These are phyloP conservation scores for Dioctria rufipes DNA, from an alignment of 2,888 invertebrate genomes.

Conservation along the genomic window DNA sequence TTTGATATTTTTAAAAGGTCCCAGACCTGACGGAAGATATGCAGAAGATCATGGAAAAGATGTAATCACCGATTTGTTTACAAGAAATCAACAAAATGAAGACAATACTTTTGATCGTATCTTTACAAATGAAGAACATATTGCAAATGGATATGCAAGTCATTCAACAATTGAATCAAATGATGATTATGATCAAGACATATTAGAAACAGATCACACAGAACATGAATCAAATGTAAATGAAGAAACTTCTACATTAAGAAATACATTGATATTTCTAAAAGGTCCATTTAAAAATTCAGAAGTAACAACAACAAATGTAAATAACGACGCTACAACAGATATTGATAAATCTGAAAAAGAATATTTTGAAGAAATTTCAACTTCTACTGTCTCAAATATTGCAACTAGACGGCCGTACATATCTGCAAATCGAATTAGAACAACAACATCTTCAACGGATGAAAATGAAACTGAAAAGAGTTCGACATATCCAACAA, in stretches of 20 bases:
- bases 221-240: not conserved
- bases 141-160: not conserved
- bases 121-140: too few relatives aligned
- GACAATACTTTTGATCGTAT: not conserved
- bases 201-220: not conserved
- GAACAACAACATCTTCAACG: not conserved
- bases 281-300: slow-evolving; percentile 51
- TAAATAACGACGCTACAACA: not conserved
- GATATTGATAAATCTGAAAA: not conserved
- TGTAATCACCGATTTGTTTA: not conserved
- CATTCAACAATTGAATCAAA: not conserved
- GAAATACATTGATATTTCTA: slow-evolving; percentile 54
- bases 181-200: not conserved
- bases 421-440: not conserved
- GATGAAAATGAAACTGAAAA: not conserved
- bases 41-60: slow-evolving; percentile 21
- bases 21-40: slow-evolving; percentile 33
- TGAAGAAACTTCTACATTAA: slow-evolving; percentile 32
- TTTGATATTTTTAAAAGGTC: slow-evolving; percentile 18
- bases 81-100: not conserved
- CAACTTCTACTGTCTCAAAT: slow-evolving; percentile 10
- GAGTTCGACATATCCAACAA: not conserved
- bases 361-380: not conserved
- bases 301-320: not conserved
- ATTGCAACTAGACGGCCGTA: not conserved